Conservation (phyloP, 2,113 vertebrate species). For the Oryzias celebensis region DNA sequence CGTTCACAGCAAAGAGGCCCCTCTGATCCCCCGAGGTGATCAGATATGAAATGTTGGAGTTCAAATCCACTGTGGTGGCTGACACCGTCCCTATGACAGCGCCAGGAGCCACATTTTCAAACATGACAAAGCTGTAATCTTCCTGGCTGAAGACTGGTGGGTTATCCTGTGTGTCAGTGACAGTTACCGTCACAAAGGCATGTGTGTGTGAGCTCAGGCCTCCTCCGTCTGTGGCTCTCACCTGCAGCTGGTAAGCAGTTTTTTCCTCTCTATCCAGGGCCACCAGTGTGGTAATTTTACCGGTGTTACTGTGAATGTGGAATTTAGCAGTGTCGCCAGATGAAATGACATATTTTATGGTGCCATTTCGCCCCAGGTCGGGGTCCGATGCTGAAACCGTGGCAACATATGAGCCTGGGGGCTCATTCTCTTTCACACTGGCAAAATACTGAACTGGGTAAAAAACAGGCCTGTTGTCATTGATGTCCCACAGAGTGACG, state of each 20-base stretch:
- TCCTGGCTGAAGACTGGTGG: slow-evolving; percentile 90
- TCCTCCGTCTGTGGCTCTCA: slow-evolving; percentile 89
- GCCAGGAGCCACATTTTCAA: slow-evolving; percentile 89
- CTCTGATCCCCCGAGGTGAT: slow-evolving; percentile 92
- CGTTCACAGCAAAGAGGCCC: slow-evolving; percentile 85
- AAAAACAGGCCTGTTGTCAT: slow-evolving; percentile 95
- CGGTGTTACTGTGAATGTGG: slow-evolving; percentile 86
- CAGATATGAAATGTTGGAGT: slow-evolving; percentile 93
- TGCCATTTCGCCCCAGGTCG: slow-evolving; percentile 89
- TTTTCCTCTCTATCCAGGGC: slow-evolving; percentile 93
- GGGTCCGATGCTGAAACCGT: slow-evolving; percentile 89
- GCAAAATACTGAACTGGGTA: slow-evolving; percentile 96
- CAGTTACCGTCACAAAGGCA: slow-evolving; percentile 93
- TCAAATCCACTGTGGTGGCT: slow-evolving; percentile 90
- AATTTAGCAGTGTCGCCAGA: slow-evolving; percentile 90
- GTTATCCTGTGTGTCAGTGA: slow-evolving; percentile 94
- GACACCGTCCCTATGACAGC: slow-evolving; percentile 89
- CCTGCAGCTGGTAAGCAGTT: slow-evolving; percentile 90
- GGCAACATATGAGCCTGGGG: slow-evolving; percentile 85
- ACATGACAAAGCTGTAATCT: slow-evolving; percentile 93
- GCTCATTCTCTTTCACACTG: slow-evolving; percentile 94
- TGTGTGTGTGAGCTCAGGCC: slow-evolving; percentile 85
- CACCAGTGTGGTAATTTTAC: slow-evolving; percentile 86
- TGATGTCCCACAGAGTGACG: slow-evolving; percentile 88
- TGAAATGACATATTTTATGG: slow-evolving; percentile 87